Evolutionary conservation across 2,113 vertebrate species (phyloP).

Genomic region (Cyprinus carpio): DNA sequence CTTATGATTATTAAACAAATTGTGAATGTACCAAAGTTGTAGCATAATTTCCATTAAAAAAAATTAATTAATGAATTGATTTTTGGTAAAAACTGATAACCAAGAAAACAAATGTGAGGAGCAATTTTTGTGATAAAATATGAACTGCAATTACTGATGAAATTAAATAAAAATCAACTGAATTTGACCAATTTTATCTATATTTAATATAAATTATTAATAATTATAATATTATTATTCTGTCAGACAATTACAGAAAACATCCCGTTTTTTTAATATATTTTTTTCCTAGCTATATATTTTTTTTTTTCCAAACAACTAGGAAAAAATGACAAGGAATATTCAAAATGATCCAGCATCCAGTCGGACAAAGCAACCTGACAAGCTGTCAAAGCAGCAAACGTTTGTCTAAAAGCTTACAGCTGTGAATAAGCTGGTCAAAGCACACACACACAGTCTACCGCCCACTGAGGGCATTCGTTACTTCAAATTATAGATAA

Average conservation of each 20-base stretch:
- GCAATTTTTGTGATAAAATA: neutral
- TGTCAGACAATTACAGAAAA: neutral
- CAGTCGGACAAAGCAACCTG: neutral
- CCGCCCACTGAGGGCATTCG: neutral
- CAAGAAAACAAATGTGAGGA: neutral
- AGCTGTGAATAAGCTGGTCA: neutral
- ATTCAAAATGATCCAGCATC: neutral
- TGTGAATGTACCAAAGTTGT: neutral
- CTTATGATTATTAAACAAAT: no score
- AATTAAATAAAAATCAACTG: neutral
- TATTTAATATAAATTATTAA: no score
- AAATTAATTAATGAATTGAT: no score
- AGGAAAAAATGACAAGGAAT: neutral
- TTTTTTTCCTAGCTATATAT: no score
- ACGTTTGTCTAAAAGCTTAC: neutral
- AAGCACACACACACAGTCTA: neutral
- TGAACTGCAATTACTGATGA: neutral
- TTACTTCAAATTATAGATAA: slow-evolving; percentile 1
- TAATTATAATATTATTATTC: no score
- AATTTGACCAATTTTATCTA: no score
- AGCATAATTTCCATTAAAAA: neutral
- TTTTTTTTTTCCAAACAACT: neutral
- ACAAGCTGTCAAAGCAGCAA: slow-evolving; percentile 18
- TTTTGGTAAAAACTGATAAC: neutral
- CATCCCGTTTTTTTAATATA: neutral